These are phyloP conservation scores for Antechinus flavipes DNA, from an alignment of 2,113 vertebrate species.

Conservation along the genomic window DNA sequence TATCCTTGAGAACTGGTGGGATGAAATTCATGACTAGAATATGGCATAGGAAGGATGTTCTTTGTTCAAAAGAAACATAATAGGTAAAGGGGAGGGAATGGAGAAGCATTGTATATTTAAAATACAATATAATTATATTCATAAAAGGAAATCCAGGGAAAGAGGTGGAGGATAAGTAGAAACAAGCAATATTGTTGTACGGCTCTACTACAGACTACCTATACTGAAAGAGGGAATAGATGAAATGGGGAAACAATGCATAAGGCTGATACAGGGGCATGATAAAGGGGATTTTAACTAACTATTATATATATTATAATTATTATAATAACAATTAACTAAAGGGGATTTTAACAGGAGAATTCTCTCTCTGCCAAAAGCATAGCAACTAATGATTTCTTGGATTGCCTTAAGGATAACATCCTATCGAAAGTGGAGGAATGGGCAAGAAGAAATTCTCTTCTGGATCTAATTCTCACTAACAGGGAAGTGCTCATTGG, in stretches of 20 bases:
- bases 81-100: not conserved
- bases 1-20: not conserved
- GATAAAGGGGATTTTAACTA: not conserved
- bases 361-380: not conserved
- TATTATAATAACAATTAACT: too few relatives aligned
- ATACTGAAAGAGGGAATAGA: not conserved
- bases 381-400: not conserved
- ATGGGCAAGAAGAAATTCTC: not conserved
- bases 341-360: not conserved
- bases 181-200: not conserved
- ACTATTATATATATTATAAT: too few relatives aligned
- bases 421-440: not conserved
- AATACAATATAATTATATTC: not conserved
- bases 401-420: not conserved
- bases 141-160: not conserved
- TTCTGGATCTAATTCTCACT: not conserved
- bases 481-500: not conserved
- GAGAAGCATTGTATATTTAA: not conserved
- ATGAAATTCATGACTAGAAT: not conserved
- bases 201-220: not conserved
- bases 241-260: not conserved
- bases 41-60: not conserved
- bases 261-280: not conserved
- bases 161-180: not conserved
- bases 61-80: not conserved